A percentile compares a stretch with the other conserved stretches of the same genome.
Evolutionary conservation across 2,113 vertebrate species (phyloP).

Genomic region (Phalacrocorax carbo): DNA sequence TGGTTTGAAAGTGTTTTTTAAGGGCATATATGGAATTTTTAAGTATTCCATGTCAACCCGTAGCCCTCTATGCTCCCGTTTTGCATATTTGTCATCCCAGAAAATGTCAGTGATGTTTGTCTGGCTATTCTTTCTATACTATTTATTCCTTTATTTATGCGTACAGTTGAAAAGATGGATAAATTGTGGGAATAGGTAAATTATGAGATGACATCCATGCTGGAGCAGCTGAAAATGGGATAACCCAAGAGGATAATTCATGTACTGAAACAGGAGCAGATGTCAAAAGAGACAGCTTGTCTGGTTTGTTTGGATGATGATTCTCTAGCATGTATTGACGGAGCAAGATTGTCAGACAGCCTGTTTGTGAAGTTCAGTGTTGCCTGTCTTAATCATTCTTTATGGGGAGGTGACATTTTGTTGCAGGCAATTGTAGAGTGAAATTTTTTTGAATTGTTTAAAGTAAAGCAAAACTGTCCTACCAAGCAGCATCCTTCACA

Average conservation of each 20-base stretch:
- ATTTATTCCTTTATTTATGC: not conserved
- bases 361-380: slow-evolving; percentile 62
- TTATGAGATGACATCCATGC: not conserved
- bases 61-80: not conserved
- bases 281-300: slow-evolving; percentile 73
- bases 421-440: slow-evolving; percentile 13
- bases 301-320: slow-evolving; percentile 69
- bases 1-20: not conserved
- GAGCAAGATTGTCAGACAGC: slow-evolving; percentile 68
- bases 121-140: not conserved
- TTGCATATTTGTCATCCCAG: not conserved
- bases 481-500: not conserved
- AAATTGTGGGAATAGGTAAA: slow-evolving; percentile 38
- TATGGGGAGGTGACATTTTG: slow-evolving; percentile 48
- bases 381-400: slow-evolving; percentile 57
- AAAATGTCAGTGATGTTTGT: not conserved
- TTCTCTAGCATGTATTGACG: slow-evolving; percentile 56
- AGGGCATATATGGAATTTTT: not conserved
- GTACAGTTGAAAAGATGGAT: not conserved
- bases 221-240: slow-evolving; percentile 57
- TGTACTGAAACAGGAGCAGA: slow-evolving; percentile 65
- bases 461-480: not conserved
- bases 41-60: not conserved
- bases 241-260: slow-evolving; percentile 63
- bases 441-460: not conserved